These are phyloP conservation scores for Fragum fragum DNA, from an alignment of 2,888 invertebrate species.

Conservation along the genomic window DNA sequence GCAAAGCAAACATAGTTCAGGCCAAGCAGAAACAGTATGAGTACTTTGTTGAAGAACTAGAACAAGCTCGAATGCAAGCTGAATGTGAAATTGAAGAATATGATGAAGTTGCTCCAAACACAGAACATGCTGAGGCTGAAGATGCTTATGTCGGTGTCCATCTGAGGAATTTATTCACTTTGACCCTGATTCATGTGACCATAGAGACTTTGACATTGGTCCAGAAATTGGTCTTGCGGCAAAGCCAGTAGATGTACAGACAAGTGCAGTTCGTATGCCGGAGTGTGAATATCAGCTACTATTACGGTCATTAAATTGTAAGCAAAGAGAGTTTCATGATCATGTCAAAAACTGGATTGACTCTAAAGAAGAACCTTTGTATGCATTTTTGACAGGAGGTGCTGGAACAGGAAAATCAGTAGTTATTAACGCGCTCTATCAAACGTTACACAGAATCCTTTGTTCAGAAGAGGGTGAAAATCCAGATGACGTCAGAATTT, in stretches of 20 bases:
- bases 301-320: too few relatives aligned
- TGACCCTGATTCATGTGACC: constrained; percentile 38
- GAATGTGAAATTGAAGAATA: too few relatives aligned
- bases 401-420: constrained; percentile 61
- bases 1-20: too few relatives aligned
- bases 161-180: constrained; percentile 53
- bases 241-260: constrained; percentile 21
- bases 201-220: constrained; percentile 56
- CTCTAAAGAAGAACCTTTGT: constrained; percentile 51
- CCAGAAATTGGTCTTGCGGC: constrained; percentile 42
- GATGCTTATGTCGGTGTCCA: too few relatives aligned
- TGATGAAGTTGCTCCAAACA: too few relatives aligned
- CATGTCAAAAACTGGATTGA: constrained; percentile 36
- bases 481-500: constrained; percentile 60
- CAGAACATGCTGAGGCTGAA: too few relatives aligned
- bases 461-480: constrained; percentile 50
- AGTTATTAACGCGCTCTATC: constrained; percentile 54
- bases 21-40: too few relatives aligned
- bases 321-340: constrained; percentile 47
- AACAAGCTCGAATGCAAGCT: too few relatives aligned
- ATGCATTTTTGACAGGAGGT: constrained; percentile 59
- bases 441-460: constrained; percentile 47
- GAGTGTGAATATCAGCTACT: constrained; percentile 37
- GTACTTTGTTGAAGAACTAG: too few relatives aligned
- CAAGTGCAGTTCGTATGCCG: constrained; percentile 25